Evolutionary conservation across 2,888 invertebrate genomes (phyloP).

Genomic region (Rotaria socialis): DNA sequence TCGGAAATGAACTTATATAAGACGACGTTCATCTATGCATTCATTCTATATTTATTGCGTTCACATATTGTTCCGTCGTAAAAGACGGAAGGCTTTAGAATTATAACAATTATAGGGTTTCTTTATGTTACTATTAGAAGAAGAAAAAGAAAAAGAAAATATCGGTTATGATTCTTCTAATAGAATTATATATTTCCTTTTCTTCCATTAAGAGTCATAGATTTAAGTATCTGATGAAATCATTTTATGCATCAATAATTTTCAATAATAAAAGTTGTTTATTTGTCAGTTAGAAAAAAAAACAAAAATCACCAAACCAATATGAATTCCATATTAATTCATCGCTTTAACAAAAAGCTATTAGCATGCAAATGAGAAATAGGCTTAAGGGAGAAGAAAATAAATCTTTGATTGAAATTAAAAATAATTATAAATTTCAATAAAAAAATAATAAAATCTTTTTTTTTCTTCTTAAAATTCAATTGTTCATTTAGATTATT

Average conservation of each 20-base stretch:
- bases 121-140: not conserved
- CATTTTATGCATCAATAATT: constrained; percentile 22
- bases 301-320: not conserved
- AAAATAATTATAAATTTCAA: too few species aligned
- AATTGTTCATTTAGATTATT: too few species aligned
- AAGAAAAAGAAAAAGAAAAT: not conserved
- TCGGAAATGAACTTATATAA: constrained; percentile 6
- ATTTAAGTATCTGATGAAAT: not conserved
- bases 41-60: not conserved
- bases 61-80: too few species aligned
- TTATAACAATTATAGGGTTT: not conserved
- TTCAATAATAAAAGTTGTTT: not conserved
- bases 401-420: too few species aligned
- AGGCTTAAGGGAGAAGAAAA: not conserved
- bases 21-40: not conserved
- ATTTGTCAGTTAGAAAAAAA: not conserved
- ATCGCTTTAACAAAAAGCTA: not conserved
- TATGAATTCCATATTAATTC: not conserved
- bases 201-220: not conserved
- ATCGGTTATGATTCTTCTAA: not conserved
- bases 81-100: not conserved
- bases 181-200: not conserved
- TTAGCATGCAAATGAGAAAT: not conserved
- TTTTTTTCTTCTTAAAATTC: too few species aligned
- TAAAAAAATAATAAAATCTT: too few species aligned